Evolutionary conservation across 2,797 vertebrate genomes (phyloP).

Genomic region (Caiman crocodilus): DNA sequence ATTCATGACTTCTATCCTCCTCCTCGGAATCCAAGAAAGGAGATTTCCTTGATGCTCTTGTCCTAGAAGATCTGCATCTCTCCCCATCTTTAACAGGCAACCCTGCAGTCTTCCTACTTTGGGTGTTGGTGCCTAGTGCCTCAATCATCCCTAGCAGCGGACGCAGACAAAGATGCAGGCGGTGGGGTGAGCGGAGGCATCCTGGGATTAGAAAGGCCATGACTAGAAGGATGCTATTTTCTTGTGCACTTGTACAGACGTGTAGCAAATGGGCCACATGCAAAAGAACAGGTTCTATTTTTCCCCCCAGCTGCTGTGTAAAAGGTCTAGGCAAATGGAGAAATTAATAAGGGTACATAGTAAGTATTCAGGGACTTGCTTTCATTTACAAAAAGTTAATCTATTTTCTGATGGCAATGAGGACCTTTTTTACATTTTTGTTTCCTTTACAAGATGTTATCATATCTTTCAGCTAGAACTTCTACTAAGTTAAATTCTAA

Average conservation of each 20-base stretch:
- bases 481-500: not conserved
- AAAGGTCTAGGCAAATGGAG: not conserved
- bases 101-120: not conserved
- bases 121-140: not conserved
- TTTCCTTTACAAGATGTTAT: not conserved
- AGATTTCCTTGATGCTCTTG: not conserved
- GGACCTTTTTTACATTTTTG: not conserved
- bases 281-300: not conserved
- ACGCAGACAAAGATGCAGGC: too few species aligned
- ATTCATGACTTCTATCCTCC: not conserved
- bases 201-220: not conserved
- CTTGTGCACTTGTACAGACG: not conserved
- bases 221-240: not conserved
- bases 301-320: not conserved
- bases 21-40: not conserved
- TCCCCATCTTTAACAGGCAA: not conserved
- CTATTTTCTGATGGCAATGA: not conserved
- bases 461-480: rapidly evolving
- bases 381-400: too few species aligned
- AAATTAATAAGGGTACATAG: not conserved
- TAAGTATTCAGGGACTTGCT: not conserved
- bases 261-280: not conserved
- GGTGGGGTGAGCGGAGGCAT: not conserved
- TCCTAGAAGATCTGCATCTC: not conserved
- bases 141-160: not conserved